phyloP scores from a whole-genome alignment of 2,113 vertebrate species.

The Oryzias javanicus region DNA sequence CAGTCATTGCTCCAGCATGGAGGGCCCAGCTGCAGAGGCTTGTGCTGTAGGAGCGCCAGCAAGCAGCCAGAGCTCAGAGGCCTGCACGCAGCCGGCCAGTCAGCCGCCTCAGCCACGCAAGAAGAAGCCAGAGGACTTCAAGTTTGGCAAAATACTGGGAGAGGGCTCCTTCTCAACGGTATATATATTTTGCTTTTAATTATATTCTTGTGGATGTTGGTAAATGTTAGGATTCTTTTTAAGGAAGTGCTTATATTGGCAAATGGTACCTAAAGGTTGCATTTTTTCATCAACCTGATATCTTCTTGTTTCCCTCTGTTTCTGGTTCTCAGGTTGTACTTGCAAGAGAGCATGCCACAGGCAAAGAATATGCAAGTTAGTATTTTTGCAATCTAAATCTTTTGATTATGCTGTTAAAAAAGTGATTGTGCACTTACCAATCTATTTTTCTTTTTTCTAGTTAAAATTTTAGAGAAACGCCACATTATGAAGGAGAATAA shows the following conservation, averaged over 20 bases:
- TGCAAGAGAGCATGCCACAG: constrained; percentile 90
- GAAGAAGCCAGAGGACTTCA: constrained; percentile 96
- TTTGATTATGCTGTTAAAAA: neutral
- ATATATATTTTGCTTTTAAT: constrained; percentile 67
- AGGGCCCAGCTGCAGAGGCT: constrained; percentile 78
- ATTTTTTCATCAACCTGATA: neutral
- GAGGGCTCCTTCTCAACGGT: constrained; percentile 99
- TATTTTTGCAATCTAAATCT: constrained; percentile 33
- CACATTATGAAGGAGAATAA: constrained; percentile 99
- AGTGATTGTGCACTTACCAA: neutral
- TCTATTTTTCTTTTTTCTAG: constrained; percentile 65
- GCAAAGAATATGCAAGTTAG: constrained; percentile 98
- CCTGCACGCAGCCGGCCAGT: constrained; percentile 62
- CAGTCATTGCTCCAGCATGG: constrained; percentile 87
- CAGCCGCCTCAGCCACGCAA: constrained; percentile 88
- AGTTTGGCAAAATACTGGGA: constrained; percentile 95
- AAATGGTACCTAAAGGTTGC: neutral
- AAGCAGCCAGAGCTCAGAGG: constrained; percentile 74
- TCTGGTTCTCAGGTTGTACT: constrained; percentile 85
- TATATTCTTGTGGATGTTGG: constrained; percentile 46
- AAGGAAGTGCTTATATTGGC: constrained; percentile 27
- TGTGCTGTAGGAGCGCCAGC: constrained; percentile 71
- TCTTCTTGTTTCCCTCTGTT: neutral
- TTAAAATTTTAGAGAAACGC: constrained; percentile 98
- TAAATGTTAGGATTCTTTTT: constrained; percentile 63